A percentile compares a stretch with the other conserved stretches of the same genome.
Evolutionary conservation across 2,113 vertebrate genomes (phyloP).

Genomic region (Corydoras maculifer): DNA sequence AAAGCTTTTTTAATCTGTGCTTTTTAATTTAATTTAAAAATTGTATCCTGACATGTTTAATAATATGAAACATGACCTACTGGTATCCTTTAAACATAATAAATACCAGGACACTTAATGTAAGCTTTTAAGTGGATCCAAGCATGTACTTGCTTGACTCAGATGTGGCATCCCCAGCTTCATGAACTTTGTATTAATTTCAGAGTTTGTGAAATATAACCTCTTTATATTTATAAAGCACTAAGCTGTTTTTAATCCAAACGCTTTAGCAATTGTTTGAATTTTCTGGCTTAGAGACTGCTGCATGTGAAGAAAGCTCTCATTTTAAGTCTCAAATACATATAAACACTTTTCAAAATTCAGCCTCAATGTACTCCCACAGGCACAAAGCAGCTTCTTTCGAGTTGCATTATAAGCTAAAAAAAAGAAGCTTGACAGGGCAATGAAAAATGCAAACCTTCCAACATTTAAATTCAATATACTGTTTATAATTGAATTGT

Average conservation of each 20-base stretch:
- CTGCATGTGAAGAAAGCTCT: constrained; percentile 39
- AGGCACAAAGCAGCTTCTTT: constrained; percentile 41
- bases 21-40: too few relatives aligned
- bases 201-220: constrained; percentile 39
- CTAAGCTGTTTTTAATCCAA: constrained; percentile 38
- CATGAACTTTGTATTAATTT: constrained; percentile 31
- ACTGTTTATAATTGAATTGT: constrained; percentile 19
- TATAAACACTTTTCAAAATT: constrained; percentile 42
- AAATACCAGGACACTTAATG: background rate
- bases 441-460: constrained; percentile 25
- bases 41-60: too few relatives aligned
- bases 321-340: constrained; percentile 45
- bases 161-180: constrained; percentile 23
- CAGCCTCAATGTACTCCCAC: constrained; percentile 34
- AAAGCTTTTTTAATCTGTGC: too few relatives aligned
- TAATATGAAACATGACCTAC: too few relatives aligned
- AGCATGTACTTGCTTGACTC: constrained; percentile 10
- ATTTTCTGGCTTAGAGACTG: constrained; percentile 34
- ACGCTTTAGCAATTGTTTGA: constrained; percentile 40
- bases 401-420: constrained; percentile 33
- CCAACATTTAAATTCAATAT: background rate
- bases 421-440: constrained; percentile 39
- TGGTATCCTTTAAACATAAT: too few relatives aligned
- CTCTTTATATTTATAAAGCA: constrained; percentile 39
- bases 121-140: background rate